Evolutionary conservation across 1,140 invertebrate species (phyloP), one percentile per base, ranked within the genome.

Genomic region (Solen grandis): DNA sequence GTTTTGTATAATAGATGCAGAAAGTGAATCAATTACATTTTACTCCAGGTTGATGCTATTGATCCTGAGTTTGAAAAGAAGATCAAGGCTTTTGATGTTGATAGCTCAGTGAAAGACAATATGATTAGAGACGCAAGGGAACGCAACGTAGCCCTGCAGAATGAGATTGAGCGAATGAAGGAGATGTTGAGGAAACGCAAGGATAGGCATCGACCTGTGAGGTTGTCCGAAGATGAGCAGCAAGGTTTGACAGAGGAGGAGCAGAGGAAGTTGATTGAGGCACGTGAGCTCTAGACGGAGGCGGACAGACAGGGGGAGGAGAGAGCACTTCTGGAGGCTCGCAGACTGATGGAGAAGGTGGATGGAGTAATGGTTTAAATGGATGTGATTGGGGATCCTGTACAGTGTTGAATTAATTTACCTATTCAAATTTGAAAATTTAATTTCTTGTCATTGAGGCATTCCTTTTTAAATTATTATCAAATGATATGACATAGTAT

Each of bases 221-320:
- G 83, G 55, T 54, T 85, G 38, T 74, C 78, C n/a, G 77, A 84
- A 14, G 88, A 87, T 16, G 86, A 87, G 41, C 27, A 76, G 29
- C 72, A 85, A 35, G 74, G 72, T 46, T 73, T 89, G 60, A 82
- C 63, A n/a, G 84, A 85, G 16, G 84, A 86, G 25, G 89, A 90
- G 55, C 83, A 85, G 16, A 72, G 79, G 35, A 78, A 79, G 19
- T 36, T 85, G 1, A 25, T 84, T 25, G 72, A 81, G n/a, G 86
- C 83, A 13, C 72, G 75, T 31, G 80, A 88, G 29, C 81, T 72
- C 25, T 87, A 89, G 84, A 84, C 69, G 50, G 86, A 89, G 22
- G 88, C 90, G 52, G 90, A 91, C 63, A 69, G 87, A 36, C 46
- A 83, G 46, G 68, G 72, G 69, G 89, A 88, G 57, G 89, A 91